Conservation (phyloP, 37 sponge, comb jelly and placozoan genomes). For the Hexactinellida sp. region DNA sequence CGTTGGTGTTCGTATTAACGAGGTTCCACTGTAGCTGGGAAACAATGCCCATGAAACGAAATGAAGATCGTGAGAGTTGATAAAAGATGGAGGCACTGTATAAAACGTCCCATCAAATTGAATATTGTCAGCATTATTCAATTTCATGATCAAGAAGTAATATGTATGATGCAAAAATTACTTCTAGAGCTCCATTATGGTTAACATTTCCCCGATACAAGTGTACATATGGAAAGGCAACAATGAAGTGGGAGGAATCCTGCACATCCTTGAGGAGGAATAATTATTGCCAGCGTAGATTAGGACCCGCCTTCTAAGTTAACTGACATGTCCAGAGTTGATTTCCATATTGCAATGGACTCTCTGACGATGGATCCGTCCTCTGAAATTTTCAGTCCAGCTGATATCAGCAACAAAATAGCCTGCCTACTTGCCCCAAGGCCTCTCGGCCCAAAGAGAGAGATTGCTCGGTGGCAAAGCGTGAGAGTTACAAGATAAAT, state of each 20-base stretch:
- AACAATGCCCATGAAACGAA: neutral
- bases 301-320: too few species aligned
- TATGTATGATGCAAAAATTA: neutral
- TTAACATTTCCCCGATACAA: neutral
- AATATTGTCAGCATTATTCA: neutral
- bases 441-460: too few species aligned
- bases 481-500: too few species aligned
- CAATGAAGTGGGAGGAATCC: neutral
- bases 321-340: too few species aligned
- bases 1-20: too few species aligned
- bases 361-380: too few species aligned
- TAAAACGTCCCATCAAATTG: neutral
- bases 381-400: too few species aligned
- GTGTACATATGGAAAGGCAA: neutral
- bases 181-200: neutral
- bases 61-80: neutral
- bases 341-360: too few species aligned
- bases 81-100: neutral
- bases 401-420: too few species aligned
- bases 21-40: too few species aligned
- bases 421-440: too few species aligned
- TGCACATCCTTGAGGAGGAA: neutral
- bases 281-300: neutral
- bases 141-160: neutral
- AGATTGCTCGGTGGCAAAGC: too few species aligned